These are phyloP conservation scores for Synergus gifuensis DNA, from an alignment of 2,888 invertebrate genomes.

Conservation along the genomic window DNA sequence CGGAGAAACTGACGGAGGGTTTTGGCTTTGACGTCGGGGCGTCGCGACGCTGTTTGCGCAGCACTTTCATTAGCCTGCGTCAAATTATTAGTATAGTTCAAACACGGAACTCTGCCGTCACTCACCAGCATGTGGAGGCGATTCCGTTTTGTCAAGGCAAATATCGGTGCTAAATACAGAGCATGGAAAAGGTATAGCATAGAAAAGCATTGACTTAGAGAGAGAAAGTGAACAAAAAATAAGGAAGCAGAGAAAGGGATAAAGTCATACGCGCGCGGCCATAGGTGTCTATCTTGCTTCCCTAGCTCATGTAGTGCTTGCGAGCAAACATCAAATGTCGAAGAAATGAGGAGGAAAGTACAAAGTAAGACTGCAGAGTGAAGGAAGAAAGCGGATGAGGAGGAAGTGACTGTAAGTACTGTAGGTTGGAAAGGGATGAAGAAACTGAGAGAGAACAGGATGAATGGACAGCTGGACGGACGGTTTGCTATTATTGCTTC, in stretches of 20 bases:
- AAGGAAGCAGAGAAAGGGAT: constrained; percentile 14
- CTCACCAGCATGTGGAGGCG: constrained; percentile 65
- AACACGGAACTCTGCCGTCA: constrained; percentile 67
- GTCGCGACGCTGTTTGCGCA: constrained; percentile 76
- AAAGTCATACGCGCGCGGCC: not conserved
- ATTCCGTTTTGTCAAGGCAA: constrained; percentile 73
- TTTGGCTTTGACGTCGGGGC: constrained; percentile 75
- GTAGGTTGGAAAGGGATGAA: constrained; percentile 47
- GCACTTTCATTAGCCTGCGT: constrained; percentile 77
- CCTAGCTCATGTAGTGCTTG: not conserved
- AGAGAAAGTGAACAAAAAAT: constrained; percentile 7
- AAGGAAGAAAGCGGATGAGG: constrained; percentile 51
- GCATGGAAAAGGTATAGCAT: constrained; percentile 48
- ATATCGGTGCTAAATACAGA: constrained; percentile 67
- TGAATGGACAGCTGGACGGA: constrained; percentile 72
- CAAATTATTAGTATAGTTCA: constrained; percentile 77
- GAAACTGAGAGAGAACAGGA: constrained; percentile 52
- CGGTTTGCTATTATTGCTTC: constrained; percentile 74
- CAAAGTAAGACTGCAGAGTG: constrained; percentile 43
- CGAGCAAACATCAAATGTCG: constrained; percentile 14
- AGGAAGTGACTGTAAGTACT: constrained; percentile 46
- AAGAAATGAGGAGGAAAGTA: constrained; percentile 46
- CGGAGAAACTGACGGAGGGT: constrained; percentile 57
- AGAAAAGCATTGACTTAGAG: constrained; percentile 2
- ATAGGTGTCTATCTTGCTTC: constrained; percentile 26